Evolutionary conservation across 2,888 invertebrate species (phyloP).

Genomic region (Lysandra coridon): DNA sequence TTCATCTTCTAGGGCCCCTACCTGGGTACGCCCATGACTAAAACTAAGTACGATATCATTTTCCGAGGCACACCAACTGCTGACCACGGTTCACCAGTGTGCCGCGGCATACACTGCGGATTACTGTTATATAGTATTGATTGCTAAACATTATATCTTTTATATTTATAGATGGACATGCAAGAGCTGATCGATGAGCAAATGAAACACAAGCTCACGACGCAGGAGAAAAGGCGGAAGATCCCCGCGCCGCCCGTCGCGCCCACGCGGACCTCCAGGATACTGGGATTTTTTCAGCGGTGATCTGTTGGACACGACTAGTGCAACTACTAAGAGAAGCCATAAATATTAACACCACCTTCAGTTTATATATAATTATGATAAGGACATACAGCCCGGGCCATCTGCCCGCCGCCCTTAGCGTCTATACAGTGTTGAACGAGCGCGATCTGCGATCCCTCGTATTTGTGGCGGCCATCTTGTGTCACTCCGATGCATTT

Average conservation of each 20-base stretch:
- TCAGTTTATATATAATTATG: slow-evolving; percentile 56
- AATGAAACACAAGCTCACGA: slow-evolving; percentile 90
- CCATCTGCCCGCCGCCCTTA: slow-evolving; percentile 53
- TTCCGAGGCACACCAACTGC: too few relatives aligned
- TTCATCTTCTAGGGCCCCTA: too few relatives aligned
- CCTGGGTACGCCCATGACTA: too few relatives aligned
- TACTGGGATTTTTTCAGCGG: slow-evolving; percentile 78
- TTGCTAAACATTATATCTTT: not conserved
- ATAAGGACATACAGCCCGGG: slow-evolving; percentile 55
- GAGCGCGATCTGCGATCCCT: slow-evolving; percentile 50
- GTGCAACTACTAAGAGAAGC: slow-evolving; percentile 50
- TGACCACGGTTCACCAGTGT: too few relatives aligned
- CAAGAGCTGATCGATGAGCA: slow-evolving; percentile 95
- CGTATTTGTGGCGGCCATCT: slow-evolving; percentile 52
- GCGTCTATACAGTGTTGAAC: slow-evolving; percentile 53
- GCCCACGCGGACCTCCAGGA: slow-evolving; percentile 62
- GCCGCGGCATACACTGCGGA: too few relatives aligned
- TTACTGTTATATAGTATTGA: not conserved
- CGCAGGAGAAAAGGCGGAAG: slow-evolving; percentile 80
- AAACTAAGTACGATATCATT: too few relatives aligned
- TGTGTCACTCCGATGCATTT: slow-evolving; percentile 50
- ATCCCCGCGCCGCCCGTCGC: slow-evolving; percentile 68
- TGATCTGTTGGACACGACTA: slow-evolving; percentile 67
- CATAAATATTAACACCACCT: slow-evolving; percentile 58
- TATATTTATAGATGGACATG: slow-evolving; percentile 91